Evolutionary conservation across 2,113 vertebrate species (phyloP), one percentile per base, ranked within the genome.

Genomic region (Eulemur rufifrons): DNA sequence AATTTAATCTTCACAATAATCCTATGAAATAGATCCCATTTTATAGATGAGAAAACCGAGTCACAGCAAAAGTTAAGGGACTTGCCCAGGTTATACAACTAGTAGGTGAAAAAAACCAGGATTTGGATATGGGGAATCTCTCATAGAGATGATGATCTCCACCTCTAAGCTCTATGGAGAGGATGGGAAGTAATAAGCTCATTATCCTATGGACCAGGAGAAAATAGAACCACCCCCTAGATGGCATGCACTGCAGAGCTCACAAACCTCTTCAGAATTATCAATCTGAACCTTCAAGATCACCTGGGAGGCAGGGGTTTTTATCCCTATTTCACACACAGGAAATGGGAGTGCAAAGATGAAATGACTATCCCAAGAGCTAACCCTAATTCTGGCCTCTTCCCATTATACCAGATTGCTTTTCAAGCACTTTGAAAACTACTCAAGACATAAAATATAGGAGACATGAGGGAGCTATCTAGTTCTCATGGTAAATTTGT

Each of bases 1-100:
- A 59, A 88, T 25, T 54, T 32, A 61, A 78, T 86, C 83, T 5
- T 94, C 82, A 83, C 68, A 91, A 84, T 86, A 91, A 91, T 74
- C 74, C 47, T 52, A 83, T 27, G 37, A 91, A 69, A 68, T 59
- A 37, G 54, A 78, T 86, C 73, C 68, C 29, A 69, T 52, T 83
- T 92, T 85, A 71, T 4, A 80, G 66, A 77, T 61, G 47, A 94
- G 42, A 13, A 80, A 83, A 95, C 14, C 18, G 45, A 94, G 50
- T 64, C 25, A 92, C 1, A n/a, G 59, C 52, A 85, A 47, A 76
- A 42, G 54, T 47, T 37, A 74, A 86, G 42, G 23, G 64, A 45
- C 12, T 86, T 59, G 39, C 23, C 23, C 74, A 68, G 39, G 25
- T 68, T 34, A 61, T 17, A 42, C 12, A 71, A 69, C 15, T 42